A percentile compares a stretch with the other conserved stretches of the same genome.
Evolutionary conservation across 2,797 vertebrate species (phyloP).

Genomic region (Mus caroli): DNA sequence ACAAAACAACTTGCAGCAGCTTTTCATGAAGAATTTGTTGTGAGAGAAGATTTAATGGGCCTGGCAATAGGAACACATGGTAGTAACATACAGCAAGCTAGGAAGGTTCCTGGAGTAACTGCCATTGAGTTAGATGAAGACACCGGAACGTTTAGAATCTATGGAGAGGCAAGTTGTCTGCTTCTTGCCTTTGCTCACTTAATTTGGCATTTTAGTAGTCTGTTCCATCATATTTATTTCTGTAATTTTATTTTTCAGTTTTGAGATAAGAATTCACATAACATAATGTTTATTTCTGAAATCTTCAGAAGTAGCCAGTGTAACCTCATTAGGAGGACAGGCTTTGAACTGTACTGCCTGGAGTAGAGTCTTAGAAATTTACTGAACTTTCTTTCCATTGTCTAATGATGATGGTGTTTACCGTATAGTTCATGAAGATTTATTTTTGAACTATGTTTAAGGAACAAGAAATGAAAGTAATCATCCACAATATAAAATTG

Average conservation of each 20-base stretch:
- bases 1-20: constrained; percentile 98
- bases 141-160: constrained; percentile 97
- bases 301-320: not conserved
- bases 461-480: constrained; percentile 36
- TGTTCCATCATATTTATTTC: not conserved
- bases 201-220: not conserved
- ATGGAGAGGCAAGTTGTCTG: constrained; percentile 94
- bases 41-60: constrained; percentile 98
- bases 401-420: constrained; percentile 1
- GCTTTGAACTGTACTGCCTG: not conserved
- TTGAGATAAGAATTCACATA: not conserved
- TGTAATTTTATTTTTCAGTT: constrained; percentile 3
- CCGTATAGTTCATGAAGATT: not conserved
- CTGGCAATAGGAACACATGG: constrained; percentile 99
- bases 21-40: constrained; percentile 98
- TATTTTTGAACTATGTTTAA: not conserved
- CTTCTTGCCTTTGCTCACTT: not conserved
- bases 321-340: not conserved
- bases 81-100: constrained; percentile 98
- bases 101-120: constrained; percentile 97
- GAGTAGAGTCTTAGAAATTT: not conserved
- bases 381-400: not conserved
- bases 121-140: constrained; percentile 98
- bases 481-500: not conserved
- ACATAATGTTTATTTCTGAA: constrained; percentile 21